Percentiles rank a stretch among this genome's conserved stretches.
phyloP scores from a whole-genome alignment of 2,888 invertebrate species.

The Myopa tessellatipennis region DNA sequence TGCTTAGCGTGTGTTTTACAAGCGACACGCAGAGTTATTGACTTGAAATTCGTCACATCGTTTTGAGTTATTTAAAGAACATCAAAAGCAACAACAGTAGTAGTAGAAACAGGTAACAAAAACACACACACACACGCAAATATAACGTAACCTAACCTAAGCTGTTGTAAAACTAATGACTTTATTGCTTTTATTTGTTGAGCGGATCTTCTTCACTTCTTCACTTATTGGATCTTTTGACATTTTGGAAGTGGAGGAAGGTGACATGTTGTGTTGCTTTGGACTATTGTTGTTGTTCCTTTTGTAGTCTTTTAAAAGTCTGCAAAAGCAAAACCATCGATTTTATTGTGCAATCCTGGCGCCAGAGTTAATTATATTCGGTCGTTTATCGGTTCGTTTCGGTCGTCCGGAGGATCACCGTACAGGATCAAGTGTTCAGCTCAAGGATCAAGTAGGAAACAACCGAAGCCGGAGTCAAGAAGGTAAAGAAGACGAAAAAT shows the following conservation, averaged over 20 bases:
- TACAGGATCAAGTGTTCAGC: no score
- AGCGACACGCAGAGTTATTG: constrained; percentile 58
- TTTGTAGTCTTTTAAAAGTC: not conserved
- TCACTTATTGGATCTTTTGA: not conserved
- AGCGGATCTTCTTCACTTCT: not conserved
- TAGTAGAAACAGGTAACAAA: constrained; percentile 37
- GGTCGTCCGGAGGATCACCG: no score
- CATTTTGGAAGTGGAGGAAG: not conserved
- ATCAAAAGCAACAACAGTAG: not conserved
- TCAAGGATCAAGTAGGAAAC: no score
- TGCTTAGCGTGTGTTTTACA: constrained; percentile 30
- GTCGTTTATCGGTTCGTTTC: no score
- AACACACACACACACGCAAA: constrained; percentile 34
- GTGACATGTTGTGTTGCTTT: not conserved
- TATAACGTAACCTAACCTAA: constrained; percentile 34
- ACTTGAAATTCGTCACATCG: constrained; percentile 43
- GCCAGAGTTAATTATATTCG: constrained; percentile 1
- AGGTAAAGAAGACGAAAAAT: not conserved
- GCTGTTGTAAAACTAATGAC: constrained; percentile 53
- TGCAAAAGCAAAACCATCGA: not conserved
- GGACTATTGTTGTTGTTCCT: no score
- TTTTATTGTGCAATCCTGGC: constrained; percentile 27
- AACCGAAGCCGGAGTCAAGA: not conserved
- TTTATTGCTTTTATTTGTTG: constrained; percentile 53
- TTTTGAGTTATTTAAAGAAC: not conserved